These are phyloP conservation scores for Pterocles burchelli DNA, from an alignment of 2,113 vertebrate genomes.

Conservation along the genomic window DNA sequence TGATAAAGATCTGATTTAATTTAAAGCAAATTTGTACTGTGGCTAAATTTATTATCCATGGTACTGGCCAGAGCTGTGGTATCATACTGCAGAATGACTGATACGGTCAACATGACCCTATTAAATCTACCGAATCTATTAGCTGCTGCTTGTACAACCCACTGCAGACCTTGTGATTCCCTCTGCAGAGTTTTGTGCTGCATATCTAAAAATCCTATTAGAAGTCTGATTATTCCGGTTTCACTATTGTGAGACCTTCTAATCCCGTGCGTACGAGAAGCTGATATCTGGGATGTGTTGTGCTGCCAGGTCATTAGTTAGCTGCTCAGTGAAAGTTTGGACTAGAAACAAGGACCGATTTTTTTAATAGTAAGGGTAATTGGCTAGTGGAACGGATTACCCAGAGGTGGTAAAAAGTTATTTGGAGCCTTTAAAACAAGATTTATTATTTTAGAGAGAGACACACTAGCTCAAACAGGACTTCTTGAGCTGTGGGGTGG, in stretches of 20 bases:
- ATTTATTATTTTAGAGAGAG: neutral
- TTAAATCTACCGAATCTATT: neutral
- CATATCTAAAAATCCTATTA: neutral
- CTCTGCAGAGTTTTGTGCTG: neutral
- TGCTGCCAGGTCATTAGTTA: neutral
- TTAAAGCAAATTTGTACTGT: neutral
- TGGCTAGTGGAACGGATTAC: neutral
- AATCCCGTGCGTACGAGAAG: neutral
- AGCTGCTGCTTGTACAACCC: neutral
- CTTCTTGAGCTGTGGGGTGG: neutral
- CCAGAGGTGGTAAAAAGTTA: neutral
- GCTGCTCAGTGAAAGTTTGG: neutral
- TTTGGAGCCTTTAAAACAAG: neutral
- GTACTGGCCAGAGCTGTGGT: neutral
- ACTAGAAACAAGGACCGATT: neutral
- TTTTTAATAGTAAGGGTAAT: neutral
- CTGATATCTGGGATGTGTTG: neutral
- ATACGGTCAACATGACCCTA: neutral
- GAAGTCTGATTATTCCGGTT: neutral
- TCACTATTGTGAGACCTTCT: neutral
- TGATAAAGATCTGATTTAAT: constrained; percentile 10
- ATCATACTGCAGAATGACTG: neutral
- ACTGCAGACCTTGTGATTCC: neutral
- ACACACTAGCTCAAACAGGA: neutral
- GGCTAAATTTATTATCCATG: neutral